Conservation (phyloP, 2,888 invertebrate genomes). For the Drosophila dives region DNA sequence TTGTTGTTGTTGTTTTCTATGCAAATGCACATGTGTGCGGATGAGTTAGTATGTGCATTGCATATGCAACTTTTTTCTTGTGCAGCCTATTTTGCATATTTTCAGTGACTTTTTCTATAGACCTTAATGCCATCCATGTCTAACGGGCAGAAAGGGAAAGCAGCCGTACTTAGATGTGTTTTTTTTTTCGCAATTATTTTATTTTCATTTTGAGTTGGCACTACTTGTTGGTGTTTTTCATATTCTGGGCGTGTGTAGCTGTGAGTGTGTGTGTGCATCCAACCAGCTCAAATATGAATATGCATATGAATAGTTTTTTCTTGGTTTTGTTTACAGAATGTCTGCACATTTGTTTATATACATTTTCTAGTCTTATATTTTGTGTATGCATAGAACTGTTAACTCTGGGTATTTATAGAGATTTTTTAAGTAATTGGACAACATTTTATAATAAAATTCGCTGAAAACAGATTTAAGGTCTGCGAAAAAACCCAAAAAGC, state of each 20-base stretch:
- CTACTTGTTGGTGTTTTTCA: conserved; percentile 22
- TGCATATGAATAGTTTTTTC: conserved; percentile 36
- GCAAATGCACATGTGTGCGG: conserved; percentile 26
- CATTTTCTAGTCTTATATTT: conserved; percentile 20
- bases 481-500: not conserved
- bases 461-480: not conserved
- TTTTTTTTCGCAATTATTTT: conserved; percentile 59
- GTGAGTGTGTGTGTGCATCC: conserved; percentile 22
- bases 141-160: conserved; percentile 55
- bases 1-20: conserved; percentile 22
- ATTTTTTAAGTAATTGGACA: conserved; percentile 2
- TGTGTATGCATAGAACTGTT: not conserved
- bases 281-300: conserved; percentile 41
- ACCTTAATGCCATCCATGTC: conserved; percentile 27
- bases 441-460: not conserved
- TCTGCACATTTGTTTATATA: conserved; percentile 19
- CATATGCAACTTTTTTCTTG: conserved; percentile 58
- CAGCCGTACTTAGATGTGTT: conserved; percentile 20
- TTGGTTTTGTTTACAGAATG: conserved; percentile 10
- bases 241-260: conserved; percentile 12
- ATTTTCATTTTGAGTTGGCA: conserved; percentile 46
- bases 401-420: not conserved
- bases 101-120: conserved; percentile 42
- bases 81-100: conserved; percentile 69
- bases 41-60: conserved; percentile 30